Base-by-base conservation (phyloP, 2,797 vertebrate species). In the Tinamus major region DNA sequence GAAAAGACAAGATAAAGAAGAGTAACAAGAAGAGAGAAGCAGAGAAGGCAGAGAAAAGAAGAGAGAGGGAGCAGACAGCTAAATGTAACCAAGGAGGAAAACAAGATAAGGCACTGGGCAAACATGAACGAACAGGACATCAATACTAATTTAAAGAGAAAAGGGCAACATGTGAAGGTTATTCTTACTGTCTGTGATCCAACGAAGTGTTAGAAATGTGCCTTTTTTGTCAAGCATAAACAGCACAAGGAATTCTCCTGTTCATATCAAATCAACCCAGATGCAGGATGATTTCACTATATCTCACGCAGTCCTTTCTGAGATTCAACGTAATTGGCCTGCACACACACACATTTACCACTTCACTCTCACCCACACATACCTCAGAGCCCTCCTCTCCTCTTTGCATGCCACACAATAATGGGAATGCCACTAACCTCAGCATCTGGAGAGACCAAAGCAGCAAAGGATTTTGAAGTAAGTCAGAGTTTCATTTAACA, bases 81-180 rank as follows among this genome's bases (percentile, higher is more conserved):
- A 88, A 82, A 93, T 79, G 88, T 67, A 92, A 69, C 44, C 8
- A 13, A 82, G 65, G 71, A 86, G 93, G 79, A 88, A 87, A 93
- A 48, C 18, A 64, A 86, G 79, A 89, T 79, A 92, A 96, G 95
- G 77, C 81, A 86, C 44, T 42, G 82, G 87, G 71, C 91, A 96
- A 92, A 78, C 77, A 48, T 2, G 75, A 88, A 75, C 82, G 72
- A 94, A 89, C 72, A 91, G 88, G 69, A 91, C 87, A 95, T 87
- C 79, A 82, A 55, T 46, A 67, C 79, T 67, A 95, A 95, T 93
- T 85, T 70, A 67, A 93, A 91, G 71, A 95, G 92, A 95, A 94
- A 95, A 95, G 85, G 84, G 85, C 87, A 94, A 72, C 0, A 11
- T 88, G 79, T 41, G 17, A 95, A 96, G 90, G 92, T 80, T 95